Conservation (phyloP, 2,888 invertebrate genomes). For the Macrosoma leucophasiata region DNA sequence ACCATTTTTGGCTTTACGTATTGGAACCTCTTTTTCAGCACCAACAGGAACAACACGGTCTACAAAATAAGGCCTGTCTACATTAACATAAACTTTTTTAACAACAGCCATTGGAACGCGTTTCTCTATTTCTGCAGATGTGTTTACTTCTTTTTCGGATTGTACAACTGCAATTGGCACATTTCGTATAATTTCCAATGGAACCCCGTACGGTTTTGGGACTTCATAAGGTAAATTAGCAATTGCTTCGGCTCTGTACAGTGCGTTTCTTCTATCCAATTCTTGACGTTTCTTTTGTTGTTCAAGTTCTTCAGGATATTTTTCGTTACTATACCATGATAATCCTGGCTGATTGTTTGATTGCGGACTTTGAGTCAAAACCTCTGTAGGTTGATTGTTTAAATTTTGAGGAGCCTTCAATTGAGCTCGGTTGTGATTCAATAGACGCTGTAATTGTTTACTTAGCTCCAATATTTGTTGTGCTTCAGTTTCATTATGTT, state of each 20-base stretch:
- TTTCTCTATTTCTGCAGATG: conserved; percentile 32
- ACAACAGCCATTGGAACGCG: conserved; percentile 28
- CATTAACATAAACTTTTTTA: conserved; percentile 37
- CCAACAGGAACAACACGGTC: conserved; percentile 34
- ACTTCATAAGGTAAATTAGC: conserved; percentile 35
- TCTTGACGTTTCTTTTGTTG: conserved; percentile 27
- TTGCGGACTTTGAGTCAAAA: not conserved
- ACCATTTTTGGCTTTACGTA: conserved; percentile 34
- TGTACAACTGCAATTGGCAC: conserved; percentile 32
- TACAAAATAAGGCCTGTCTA: conserved; percentile 37
- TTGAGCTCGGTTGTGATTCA: conserved; percentile 24
- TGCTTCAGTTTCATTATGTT: conserved; percentile 20
- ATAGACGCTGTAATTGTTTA: conserved; percentile 23
- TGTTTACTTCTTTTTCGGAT: conserved; percentile 34
- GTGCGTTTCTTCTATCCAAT: conserved; percentile 39
- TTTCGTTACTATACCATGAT: conserved; percentile 43
- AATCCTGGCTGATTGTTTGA: conserved; percentile 24
- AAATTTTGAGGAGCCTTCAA: conserved; percentile 17
- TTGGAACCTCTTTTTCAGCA: conserved; percentile 32
- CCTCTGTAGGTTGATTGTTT: conserved; percentile 6
- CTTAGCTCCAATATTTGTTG: conserved; percentile 16
- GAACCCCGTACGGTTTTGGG: conserved; percentile 36
- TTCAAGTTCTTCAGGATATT: conserved; percentile 39
- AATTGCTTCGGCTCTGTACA: conserved; percentile 38
- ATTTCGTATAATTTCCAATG: conserved; percentile 34